Evolutionary conservation across 1,140 invertebrate species (phyloP).

Genomic region (Steinernema khuongi): DNA sequence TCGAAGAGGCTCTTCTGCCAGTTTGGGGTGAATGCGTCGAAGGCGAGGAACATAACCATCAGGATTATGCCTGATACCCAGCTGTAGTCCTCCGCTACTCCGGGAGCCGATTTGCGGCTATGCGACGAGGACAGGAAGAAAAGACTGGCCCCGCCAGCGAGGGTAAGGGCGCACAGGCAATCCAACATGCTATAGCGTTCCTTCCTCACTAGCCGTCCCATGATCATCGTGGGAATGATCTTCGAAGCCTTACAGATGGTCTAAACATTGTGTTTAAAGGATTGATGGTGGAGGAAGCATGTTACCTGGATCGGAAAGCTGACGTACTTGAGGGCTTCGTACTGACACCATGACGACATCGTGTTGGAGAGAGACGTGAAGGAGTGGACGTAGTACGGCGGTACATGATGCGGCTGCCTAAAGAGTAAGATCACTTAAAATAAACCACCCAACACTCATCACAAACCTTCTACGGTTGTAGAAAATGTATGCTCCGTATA

Average conservation of each 20-base stretch:
- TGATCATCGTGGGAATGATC: conserved; percentile 94
- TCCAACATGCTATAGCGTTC: conserved; percentile 80
- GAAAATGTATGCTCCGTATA: conserved; percentile 39
- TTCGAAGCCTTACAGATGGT: conserved; percentile 88
- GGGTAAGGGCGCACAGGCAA: conserved; percentile 80
- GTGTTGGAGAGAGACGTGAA: conserved; percentile 96
- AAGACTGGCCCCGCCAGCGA: conserved; percentile 83
- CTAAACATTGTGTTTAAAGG: conserved; percentile 60
- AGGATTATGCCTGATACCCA: conserved; percentile 75
- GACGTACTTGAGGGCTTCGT: conserved; percentile 95
- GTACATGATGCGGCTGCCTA: conserved; percentile 59
- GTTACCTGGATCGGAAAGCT: conserved; percentile 88
- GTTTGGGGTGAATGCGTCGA: conserved; percentile 96
- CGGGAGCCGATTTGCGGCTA: neutral
- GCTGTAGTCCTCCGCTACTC: neutral
- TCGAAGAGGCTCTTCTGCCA: conserved; percentile 89
- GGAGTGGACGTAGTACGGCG: conserved; percentile 90
- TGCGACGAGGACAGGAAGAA: conserved; percentile 63
- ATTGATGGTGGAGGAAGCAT: neutral
- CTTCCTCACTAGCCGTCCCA: conserved; percentile 82
- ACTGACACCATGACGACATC: conserved; percentile 98
- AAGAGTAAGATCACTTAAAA: conserved; percentile 32
- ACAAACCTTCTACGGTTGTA: conserved; percentile 36
- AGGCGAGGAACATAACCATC: conserved; percentile 80
- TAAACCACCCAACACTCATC: neutral